Evolutionary conservation across 1,140 invertebrate genomes (phyloP), one percentile per base, ranked within the genome.

Genomic region (Drosophila tristis): DNA sequence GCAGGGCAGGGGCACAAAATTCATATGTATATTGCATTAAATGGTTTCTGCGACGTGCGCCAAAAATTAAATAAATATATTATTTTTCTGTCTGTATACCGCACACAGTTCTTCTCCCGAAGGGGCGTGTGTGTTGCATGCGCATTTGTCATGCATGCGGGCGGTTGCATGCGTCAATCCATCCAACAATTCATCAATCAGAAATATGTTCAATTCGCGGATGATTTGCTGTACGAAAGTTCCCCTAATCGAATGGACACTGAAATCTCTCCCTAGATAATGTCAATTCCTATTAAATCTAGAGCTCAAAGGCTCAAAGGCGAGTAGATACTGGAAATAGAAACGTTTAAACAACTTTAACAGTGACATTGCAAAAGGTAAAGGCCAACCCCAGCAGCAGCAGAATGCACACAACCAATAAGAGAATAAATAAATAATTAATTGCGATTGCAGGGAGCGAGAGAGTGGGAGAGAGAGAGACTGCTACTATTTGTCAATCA

Each of bases 111-210:
- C 3, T 20, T 70, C 42, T 68, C 45, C 39, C 64, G 2, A 20
- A 11, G 39, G 58, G 64, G 64, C 64, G 62, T 66, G 53, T 45
- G 45, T 43, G 45, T 57, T 70, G 51, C 64, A 70, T 70, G 66
- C 67, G 67, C 67, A 71, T 43, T 56, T 50, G 45, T 35, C 23
- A 44, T 58, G 65, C 64, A 65, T 35, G 54, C 25, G 44, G 43
- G n/a, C 23, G 16, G 20, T 43, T 50, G 15, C 35, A 39, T 39
- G 11, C 35, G 35, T 39, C 35, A 39, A 39, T 39, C 11, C 4
- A 13, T 39, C 35, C 35, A 39, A 13, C 9, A 11, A 13, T 39
- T 11, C 35, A 39, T 39, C 62, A 63, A 44, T 65, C 62, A 48
- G 20, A 23, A 15, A 7, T 16, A 11, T 16, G 16, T 16, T 16